These are phyloP conservation scores for Phocides pigmalion DNA, from an alignment of 1,140 invertebrate genomes.

Conservation along the genomic window DNA sequence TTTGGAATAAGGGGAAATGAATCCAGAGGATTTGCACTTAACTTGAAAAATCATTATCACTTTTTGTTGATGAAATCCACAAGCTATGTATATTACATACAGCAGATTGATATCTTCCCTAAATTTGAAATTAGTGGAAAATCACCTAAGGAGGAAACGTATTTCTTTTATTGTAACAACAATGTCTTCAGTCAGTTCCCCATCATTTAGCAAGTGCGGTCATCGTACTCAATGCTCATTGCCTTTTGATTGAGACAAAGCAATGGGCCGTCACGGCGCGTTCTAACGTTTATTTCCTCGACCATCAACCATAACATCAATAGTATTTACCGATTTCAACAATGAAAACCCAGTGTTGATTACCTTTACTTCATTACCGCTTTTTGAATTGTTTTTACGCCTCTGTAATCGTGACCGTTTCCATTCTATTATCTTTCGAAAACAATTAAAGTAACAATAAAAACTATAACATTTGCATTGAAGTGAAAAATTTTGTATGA, in stretches of 20 bases:
- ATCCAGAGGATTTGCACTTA: too few relatives aligned
- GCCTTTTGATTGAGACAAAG: constrained; percentile 76
- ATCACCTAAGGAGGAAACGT: not conserved
- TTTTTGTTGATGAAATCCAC: not conserved
- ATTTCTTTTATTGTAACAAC: constrained; percentile 31
- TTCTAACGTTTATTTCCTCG: constrained; percentile 54
- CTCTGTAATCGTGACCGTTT: constrained; percentile 58
- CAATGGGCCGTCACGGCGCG: constrained; percentile 58
- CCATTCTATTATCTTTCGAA: constrained; percentile 21
- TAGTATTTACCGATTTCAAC: constrained; percentile 40
- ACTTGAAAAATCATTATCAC: not conserved
- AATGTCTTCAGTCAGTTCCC: constrained; percentile 48
- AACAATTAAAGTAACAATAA: constrained; percentile 16
- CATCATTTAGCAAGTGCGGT: constrained; percentile 69
- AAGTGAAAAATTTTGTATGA: too few relatives aligned
- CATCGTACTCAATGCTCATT: constrained; percentile 73
- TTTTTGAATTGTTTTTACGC: constrained; percentile 73
- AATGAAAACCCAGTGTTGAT: constrained; percentile 55
- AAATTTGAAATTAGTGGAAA: constrained; percentile 9
- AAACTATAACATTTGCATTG: not conserved
- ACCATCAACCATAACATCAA: constrained; percentile 59
- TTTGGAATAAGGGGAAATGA: too few relatives aligned
- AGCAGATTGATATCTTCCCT: not conserved
- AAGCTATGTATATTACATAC: not conserved
- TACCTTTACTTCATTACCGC: constrained; percentile 59